These are phyloP conservation scores for Discoglossus pictus DNA, from an alignment of 2,797 vertebrate genomes.

Conservation along the genomic window DNA sequence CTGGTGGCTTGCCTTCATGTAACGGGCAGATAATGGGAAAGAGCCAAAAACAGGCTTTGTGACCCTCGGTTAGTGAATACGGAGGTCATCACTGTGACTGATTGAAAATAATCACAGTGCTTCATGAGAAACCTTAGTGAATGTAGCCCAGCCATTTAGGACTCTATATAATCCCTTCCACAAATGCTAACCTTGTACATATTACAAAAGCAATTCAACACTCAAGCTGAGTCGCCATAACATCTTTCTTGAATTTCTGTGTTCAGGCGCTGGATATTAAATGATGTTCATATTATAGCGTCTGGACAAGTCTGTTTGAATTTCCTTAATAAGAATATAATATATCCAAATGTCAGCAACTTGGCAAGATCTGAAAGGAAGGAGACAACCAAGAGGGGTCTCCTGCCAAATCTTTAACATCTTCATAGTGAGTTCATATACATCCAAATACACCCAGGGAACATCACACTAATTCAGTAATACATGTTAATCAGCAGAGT, in stretches of 20 bases:
- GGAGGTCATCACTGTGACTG: too few species aligned
- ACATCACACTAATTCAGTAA: conserved; percentile 11
- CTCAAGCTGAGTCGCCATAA: background rate
- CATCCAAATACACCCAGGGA: conserved; percentile 5
- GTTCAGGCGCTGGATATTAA: conserved; percentile 21
- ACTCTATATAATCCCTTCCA: too few species aligned
- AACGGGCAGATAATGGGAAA: too few species aligned
- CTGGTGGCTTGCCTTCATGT: too few species aligned
- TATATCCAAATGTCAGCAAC: conserved; percentile 45
- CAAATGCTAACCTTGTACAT: too few species aligned
- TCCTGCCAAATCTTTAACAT: conserved; percentile 34
- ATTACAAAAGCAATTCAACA: background rate
- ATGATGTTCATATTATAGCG: conserved; percentile 33
- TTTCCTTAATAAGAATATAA: conserved; percentile 46
- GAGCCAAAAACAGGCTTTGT: too few species aligned
- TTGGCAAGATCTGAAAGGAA: conserved; percentile 40
- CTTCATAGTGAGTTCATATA: conserved; percentile 29
- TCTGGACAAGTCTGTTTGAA: conserved; percentile 41
- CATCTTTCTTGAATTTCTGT: conserved; percentile 18
- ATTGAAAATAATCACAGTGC: too few species aligned
- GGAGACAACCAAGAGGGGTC: conserved; percentile 7
- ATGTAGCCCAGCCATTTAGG: too few species aligned
- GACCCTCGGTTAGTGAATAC: too few species aligned
- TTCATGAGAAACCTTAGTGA: too few species aligned
- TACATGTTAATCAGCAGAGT: conserved; percentile 28